Conservation (phyloP, 2,113 vertebrate species). For the Sisor rabdophorus region DNA sequence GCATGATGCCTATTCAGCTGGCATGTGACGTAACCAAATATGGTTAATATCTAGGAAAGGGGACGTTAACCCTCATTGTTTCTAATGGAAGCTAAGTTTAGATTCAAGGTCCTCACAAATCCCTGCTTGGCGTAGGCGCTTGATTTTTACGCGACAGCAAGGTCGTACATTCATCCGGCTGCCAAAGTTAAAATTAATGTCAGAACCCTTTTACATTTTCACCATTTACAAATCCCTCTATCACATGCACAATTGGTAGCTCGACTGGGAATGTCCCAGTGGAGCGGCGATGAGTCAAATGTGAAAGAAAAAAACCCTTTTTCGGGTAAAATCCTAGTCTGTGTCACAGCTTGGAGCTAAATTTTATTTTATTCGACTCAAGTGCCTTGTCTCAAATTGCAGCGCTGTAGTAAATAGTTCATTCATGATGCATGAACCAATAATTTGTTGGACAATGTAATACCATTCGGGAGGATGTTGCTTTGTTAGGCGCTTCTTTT, state of each 20-base stretch:
- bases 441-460: not conserved
- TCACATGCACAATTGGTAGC: conserved; percentile 8
- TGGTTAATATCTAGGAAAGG: not conserved
- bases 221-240: not conserved
- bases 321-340: not conserved
- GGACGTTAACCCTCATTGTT: conserved; percentile 1
- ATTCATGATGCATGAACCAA: not conserved
- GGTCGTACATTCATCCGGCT: conserved; percentile 36
- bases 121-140: conserved; percentile 41
- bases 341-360: not conserved
- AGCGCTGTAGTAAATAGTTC: not conserved
- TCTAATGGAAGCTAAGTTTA: conserved; percentile 18
- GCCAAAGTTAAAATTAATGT: conserved; percentile 40
- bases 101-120: conserved; percentile 28
- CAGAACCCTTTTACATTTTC: conserved; percentile 18
- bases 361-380: not conserved
- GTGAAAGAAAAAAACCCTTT: not conserved
- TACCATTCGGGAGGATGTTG: not conserved
- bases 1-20: not conserved
- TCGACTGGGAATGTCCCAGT: not conserved
- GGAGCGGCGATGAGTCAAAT: not conserved
- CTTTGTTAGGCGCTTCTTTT: not conserved
- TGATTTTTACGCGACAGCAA: conserved; percentile 39
- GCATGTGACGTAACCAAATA: not conserved
- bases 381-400: not conserved